Conservation (phyloP, 2,888 invertebrate species). For the Drosophila barbarae region DNA sequence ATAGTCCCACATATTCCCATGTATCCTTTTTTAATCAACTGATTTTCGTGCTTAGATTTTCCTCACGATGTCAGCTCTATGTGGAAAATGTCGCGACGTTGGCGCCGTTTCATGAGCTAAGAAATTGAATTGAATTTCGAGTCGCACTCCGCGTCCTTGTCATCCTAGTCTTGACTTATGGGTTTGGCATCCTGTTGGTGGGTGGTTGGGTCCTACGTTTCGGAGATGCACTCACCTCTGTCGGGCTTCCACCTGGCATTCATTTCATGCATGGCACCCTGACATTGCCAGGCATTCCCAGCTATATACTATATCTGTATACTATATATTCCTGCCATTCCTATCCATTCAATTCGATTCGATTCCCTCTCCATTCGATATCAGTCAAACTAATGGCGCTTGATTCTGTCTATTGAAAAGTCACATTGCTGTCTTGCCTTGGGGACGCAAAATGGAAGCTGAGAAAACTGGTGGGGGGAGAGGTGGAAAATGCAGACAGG, state of each 20-base stretch:
- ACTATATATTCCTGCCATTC: background rate
- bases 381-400: constrained; percentile 58
- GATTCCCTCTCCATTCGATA: constrained; percentile 45
- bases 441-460: background rate
- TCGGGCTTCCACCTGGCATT: constrained; percentile 6
- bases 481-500: constrained; percentile 12
- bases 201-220: too few relatives aligned
- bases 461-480: background rate
- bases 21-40: background rate
- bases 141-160: constrained; percentile 37
- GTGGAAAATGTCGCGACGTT: constrained; percentile 27
- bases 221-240: constrained; percentile 17
- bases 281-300: constrained; percentile 47
- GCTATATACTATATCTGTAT: constrained; percentile 10
- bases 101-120: constrained; percentile 64
- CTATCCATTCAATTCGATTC: constrained; percentile 29
- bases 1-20: background rate
- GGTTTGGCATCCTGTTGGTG: constrained; percentile 16
- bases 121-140: constrained; percentile 67
- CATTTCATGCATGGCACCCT: constrained; percentile 53
- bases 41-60: constrained; percentile 4
- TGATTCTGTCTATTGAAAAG: constrained; percentile 59
- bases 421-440: constrained; percentile 23
- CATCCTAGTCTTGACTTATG: constrained; percentile 56
- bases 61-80: constrained; percentile 27